Conservation (phyloP, 2,113 vertebrate genomes). For the Atherinomorus stipes region DNA sequence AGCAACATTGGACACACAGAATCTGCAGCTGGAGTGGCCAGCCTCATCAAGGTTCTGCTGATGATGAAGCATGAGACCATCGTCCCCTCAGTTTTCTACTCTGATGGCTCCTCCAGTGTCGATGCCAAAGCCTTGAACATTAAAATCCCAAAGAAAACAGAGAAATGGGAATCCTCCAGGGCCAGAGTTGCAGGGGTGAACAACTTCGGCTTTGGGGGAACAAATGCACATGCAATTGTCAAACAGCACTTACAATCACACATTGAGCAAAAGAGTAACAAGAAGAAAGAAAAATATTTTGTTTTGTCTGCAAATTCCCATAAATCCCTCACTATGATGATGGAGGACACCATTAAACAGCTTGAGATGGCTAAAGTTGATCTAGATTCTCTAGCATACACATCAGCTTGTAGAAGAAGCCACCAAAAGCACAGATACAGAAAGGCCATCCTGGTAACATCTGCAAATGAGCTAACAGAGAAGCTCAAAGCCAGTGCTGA, state of each 20-base stretch:
- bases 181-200: conserved; percentile 86
- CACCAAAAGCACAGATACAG: conserved; percentile 84
- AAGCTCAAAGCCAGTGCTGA: conserved; percentile 61
- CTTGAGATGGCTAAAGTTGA: conserved; percentile 66
- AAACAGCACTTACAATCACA: conserved; percentile 78
- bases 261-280: conserved; percentile 16
- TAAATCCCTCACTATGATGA: conserved; percentile 81
- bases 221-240: conserved; percentile 87
- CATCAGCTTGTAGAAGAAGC: conserved; percentile 88
- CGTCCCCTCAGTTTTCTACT: conserved; percentile 87
- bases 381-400: conserved; percentile 84
- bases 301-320: conserved; percentile 85
- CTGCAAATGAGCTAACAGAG: conserved; percentile 79
- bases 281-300: conserved; percentile 78
- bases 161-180: conserved; percentile 81
- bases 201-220: conserved; percentile 90
- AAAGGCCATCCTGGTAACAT: conserved; percentile 82
- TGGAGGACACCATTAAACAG: conserved; percentile 77
- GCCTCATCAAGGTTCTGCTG: conserved; percentile 88
- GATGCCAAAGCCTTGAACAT: conserved; percentile 81
- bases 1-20: conserved; percentile 89
- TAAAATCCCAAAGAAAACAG: conserved; percentile 74
- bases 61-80: conserved; percentile 90
- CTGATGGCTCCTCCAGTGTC: conserved; percentile 78
- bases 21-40: conserved; percentile 87